Conservation (phyloP, 2,113 vertebrate genomes). For the Periophthalmodon schlosseri region DNA sequence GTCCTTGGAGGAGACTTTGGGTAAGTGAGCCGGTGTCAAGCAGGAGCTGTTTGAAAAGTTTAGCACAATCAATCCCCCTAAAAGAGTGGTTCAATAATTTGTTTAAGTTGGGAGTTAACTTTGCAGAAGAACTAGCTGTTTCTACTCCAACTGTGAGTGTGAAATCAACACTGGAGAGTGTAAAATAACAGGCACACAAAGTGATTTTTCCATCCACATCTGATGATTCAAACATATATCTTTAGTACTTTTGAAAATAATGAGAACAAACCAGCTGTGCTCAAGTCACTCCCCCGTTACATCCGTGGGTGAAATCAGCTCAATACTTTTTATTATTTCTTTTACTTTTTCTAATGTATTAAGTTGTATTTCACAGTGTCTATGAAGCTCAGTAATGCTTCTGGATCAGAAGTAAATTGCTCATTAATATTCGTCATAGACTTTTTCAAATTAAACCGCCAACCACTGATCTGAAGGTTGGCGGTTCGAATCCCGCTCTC, state of each 20-base stretch:
- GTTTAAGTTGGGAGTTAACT: neutral
- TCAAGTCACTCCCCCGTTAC: neutral
- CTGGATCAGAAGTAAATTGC: too few species aligned
- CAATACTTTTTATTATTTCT: neutral
- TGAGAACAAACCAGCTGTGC: neutral
- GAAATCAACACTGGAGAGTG: neutral
- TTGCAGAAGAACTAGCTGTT: neutral
- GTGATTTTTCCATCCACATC: neutral
- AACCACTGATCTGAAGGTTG: too few species aligned
- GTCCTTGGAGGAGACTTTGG: slow-evolving; percentile 1
- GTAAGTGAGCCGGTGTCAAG: slow-evolving; percentile 1
- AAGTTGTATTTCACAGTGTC: too few species aligned
- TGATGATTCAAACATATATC: too few species aligned
- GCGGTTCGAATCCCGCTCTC: too few species aligned
- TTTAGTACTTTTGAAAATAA: neutral
- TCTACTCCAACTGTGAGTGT: neutral
- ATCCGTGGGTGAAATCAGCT: neutral
- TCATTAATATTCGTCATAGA: too few species aligned
- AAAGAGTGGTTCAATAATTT: neutral
- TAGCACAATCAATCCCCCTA: neutral
- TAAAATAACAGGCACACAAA: neutral
- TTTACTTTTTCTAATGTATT: neutral
- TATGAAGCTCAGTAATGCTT: too few species aligned
- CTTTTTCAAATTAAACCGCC: too few species aligned
- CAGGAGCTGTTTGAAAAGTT: neutral